Evolutionary conservation across 1,140 invertebrate species (phyloP), one percentile per base, ranked within the genome.

Genomic region (Lysiphlebus fabarum): DNA sequence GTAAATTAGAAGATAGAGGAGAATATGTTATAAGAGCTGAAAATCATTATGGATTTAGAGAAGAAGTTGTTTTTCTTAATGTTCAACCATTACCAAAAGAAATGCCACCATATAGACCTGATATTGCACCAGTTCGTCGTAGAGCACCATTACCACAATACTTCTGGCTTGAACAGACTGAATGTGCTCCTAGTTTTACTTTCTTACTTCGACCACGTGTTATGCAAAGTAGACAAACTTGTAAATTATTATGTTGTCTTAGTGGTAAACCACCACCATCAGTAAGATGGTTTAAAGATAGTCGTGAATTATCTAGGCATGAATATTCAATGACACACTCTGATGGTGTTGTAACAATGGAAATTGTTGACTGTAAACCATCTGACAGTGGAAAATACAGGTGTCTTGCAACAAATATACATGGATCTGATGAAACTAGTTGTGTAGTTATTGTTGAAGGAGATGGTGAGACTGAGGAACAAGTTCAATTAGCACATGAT

Each of bases 371-470:
- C 76, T 96, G 95, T 75, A 88, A 90, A 71, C 88, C 94, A 1
- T 89, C 90, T 65, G 98, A 99, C 79, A 95, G 95, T 61, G 98
- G 96, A 59, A 95, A 93, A 75, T 99, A 99, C 78, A 87, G 85
- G 17, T 99, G 96, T 74, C 84, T 91, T 6, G 97, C 97, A 6
- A 90, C 87, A 41, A 99, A 99, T 77, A 82, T 84, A 14, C 89
- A 97, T 63, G 98, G 98, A 66, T 87, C 87, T 17, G 94, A 96
- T 70, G 95, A 98, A 82, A 98, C 96, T 2, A 89, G 86, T 47
- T 98, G 95, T 78, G 90, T 95, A 60, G 91, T 99, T 36, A 95
- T 96, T 69, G 95, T 99, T 69, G 96, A 99, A 90, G 95, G 88
- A 73, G 83, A 84, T 74, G 86, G 86, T 64, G 84, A 88, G 72